Conservation (phyloP, 2,888 invertebrate species). For the Morinoia aosen region DNA sequence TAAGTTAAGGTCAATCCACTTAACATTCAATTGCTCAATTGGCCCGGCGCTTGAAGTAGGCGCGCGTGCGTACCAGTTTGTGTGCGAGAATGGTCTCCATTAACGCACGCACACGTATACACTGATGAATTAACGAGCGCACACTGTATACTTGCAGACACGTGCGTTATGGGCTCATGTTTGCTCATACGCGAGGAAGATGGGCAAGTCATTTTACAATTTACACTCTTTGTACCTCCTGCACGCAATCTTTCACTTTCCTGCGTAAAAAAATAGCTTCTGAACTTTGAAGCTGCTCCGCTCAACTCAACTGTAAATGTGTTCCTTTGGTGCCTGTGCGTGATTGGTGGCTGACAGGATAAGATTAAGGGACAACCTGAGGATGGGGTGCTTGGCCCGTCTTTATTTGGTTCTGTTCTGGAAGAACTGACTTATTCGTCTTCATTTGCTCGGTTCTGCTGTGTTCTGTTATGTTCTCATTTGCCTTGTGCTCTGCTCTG, state of each 20-base stretch:
- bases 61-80: neutral
- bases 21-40: constrained; percentile 2
- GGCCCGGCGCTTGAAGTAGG: neutral
- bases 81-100: neutral
- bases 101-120: neutral
- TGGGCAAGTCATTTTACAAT: neutral
- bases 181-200: neutral
- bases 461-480: too few relatives aligned
- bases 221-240: neutral
- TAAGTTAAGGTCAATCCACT: neutral
- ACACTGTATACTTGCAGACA: neutral
- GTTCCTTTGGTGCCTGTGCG: too few relatives aligned
- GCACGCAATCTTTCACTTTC: neutral
- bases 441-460: too few relatives aligned
- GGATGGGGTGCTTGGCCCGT: too few relatives aligned
- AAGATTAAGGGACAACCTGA: too few relatives aligned
- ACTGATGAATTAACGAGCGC: neutral
- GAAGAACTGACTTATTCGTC: too few relatives aligned
- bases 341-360: too few relatives aligned
- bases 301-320: neutral
- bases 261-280: neutral
- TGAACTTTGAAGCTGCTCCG: neutral
- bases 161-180: neutral
- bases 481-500: too few relatives aligned
- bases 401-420: too few relatives aligned